phyloP scores from a whole-genome alignment of 2,113 vertebrate genomes.

The Isichthys henryi region DNA sequence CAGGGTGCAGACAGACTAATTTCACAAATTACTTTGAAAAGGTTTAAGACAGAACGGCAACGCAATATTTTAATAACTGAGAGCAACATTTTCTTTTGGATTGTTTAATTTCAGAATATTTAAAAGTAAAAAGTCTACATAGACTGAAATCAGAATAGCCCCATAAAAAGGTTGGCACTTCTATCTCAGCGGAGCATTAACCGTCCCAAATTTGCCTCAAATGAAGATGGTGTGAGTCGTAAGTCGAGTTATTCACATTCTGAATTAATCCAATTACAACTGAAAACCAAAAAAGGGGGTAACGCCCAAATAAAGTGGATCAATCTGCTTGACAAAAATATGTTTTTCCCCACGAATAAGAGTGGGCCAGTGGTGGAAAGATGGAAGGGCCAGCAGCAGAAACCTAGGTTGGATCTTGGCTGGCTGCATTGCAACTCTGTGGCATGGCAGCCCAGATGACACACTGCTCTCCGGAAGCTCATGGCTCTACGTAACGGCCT shows the following conservation, averaged over 20 bases:
- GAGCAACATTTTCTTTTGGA: conserved; percentile 3
- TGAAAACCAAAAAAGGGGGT: background rate
- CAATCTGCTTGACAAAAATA: background rate
- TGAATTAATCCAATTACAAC: background rate
- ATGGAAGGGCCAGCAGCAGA: background rate
- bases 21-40: background rate
- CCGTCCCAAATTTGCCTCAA: background rate
- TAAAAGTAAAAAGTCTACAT: conserved; percentile 11
- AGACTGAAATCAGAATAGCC: background rate
- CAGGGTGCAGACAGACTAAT: background rate
- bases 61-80: background rate
- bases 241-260: background rate
- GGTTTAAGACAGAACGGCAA: background rate
- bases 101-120: conserved; percentile 8
- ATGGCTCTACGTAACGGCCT: background rate
- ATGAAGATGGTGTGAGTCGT: background rate
- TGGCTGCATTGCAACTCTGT: background rate
- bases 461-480: background rate
- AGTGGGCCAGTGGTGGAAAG: background rate
- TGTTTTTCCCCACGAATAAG: background rate
- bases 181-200: background rate
- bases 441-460: background rate
- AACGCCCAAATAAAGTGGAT: background rate
- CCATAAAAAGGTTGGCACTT: conserved; percentile 7
- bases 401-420: background rate